These are phyloP conservation scores for Passer domesticus DNA, from an alignment of 2,113 vertebrate species.

Conservation along the genomic window DNA sequence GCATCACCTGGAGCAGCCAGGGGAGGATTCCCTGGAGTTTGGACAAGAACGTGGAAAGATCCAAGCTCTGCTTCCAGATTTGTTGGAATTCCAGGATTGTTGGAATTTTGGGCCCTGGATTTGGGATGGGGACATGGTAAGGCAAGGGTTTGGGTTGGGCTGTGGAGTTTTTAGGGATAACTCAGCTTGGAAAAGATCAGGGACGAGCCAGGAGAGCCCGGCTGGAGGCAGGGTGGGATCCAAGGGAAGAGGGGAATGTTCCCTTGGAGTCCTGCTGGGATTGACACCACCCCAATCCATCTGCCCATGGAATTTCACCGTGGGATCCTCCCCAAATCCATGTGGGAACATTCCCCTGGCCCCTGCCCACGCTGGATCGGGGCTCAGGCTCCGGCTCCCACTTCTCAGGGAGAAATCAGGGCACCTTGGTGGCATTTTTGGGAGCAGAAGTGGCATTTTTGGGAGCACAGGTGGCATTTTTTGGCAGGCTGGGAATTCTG, in stretches of 20 bases:
- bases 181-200: not conserved
- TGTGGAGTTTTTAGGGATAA: not conserved
- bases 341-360: not conserved
- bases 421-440: not conserved
- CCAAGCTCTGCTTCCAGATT: not conserved
- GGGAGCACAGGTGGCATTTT: not conserved
- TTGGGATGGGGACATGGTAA: accelerated
- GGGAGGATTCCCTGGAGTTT: not conserved
- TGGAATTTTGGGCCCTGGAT: not conserved
- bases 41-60: not conserved
- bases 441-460: not conserved
- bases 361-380: accelerated
- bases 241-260: not conserved
- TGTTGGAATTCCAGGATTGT: not conserved
- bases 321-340: not conserved
- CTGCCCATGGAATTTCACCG: not conserved
- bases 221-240: not conserved
- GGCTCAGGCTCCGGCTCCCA: not conserved
- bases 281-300: not conserved
- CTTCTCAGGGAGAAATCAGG: not conserved
- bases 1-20: not conserved
- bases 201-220: not conserved
- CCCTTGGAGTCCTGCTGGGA: not conserved
- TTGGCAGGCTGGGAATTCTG: not conserved
- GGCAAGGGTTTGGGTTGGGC: not conserved